These are phyloP conservation scores for Cephonodes hylas DNA, from an alignment of 2,888 invertebrate species.

Conservation along the genomic window DNA sequence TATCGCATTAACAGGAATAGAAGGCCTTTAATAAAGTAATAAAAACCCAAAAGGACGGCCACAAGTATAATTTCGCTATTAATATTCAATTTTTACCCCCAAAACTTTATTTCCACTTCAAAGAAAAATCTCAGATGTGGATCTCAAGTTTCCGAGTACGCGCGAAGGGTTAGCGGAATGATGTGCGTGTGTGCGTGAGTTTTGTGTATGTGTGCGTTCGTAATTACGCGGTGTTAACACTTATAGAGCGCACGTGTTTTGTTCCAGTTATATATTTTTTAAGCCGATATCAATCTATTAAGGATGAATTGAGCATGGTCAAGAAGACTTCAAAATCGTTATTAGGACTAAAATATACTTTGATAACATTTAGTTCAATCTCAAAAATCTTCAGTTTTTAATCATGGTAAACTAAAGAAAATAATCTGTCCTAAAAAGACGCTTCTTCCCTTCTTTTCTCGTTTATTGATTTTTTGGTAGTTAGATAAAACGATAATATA, in stretches of 20 bases:
- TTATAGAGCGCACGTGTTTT: slow-evolving; percentile 22
- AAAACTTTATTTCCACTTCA: slow-evolving; percentile 68
- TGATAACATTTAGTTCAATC: too few relatives aligned
- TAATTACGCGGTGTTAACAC: slow-evolving; percentile 32
- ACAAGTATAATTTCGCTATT: slow-evolving; percentile 76
- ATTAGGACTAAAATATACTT: too few relatives aligned
- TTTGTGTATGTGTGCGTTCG: slow-evolving; percentile 27
- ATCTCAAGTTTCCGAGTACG: slow-evolving; percentile 70
- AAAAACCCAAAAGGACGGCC: slow-evolving; percentile 62
- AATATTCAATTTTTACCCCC: slow-evolving; percentile 79
- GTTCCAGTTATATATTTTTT: background rate
- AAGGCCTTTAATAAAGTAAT: slow-evolving; percentile 73
- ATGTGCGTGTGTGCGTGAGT: slow-evolving; percentile 34
- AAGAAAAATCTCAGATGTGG: slow-evolving; percentile 75
- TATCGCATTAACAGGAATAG: slow-evolving; percentile 70
- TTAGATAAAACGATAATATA: too few relatives aligned
- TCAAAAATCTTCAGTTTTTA: too few relatives aligned
- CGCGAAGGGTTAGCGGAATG: slow-evolving; percentile 51
- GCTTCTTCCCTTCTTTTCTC: too few relatives aligned
- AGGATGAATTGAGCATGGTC: too few relatives aligned
- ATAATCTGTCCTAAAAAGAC: too few relatives aligned
- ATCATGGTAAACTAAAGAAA: too few relatives aligned
- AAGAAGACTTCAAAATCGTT: too few relatives aligned
- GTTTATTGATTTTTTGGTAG: too few relatives aligned
- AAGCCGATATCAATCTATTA: too few relatives aligned